Conservation (phyloP, 2,888 invertebrate species). For the Eucriotettix oculatus region DNA sequence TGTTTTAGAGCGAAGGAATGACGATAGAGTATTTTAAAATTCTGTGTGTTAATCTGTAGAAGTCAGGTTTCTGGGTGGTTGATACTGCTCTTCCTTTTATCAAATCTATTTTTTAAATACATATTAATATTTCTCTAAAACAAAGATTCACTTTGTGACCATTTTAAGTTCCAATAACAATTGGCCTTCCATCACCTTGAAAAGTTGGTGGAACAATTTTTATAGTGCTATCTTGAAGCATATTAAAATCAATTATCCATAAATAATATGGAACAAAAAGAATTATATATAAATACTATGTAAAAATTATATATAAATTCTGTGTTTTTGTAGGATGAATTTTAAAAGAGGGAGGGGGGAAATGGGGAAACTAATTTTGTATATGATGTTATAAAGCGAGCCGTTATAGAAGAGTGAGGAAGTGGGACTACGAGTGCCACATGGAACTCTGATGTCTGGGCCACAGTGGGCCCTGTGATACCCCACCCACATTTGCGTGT, state of each 20-base stretch:
- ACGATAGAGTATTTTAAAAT: background rate
- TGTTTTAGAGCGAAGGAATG: background rate
- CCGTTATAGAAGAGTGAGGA: background rate
- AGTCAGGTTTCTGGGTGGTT: conserved; percentile 8
- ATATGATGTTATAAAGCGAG: background rate
- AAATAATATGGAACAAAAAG: conserved; percentile 3
- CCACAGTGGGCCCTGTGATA: background rate
- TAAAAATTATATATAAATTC: conserved; percentile 9
- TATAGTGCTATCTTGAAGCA: conserved; percentile 1
- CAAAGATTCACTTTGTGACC: conserved; percentile 6
- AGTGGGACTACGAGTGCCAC: background rate
- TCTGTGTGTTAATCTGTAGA: background rate
- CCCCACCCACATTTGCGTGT: background rate
- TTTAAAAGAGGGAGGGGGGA: conserved; percentile 1
- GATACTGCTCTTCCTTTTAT: conserved; percentile 5
- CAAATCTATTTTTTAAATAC: conserved; percentile 7
- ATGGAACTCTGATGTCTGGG: too few relatives aligned
- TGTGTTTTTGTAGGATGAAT: conserved; percentile 10
- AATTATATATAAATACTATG: background rate
- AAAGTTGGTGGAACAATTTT: background rate
- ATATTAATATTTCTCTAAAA: conserved; percentile 4
- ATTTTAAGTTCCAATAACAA: background rate
- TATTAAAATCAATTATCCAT: conserved; percentile 6
- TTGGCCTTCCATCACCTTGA: too few relatives aligned
- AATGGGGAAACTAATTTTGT: too few relatives aligned